phyloP scores from a whole-genome alignment of 2,888 invertebrate genomes.

The Monoplex corrugatus region DNA sequence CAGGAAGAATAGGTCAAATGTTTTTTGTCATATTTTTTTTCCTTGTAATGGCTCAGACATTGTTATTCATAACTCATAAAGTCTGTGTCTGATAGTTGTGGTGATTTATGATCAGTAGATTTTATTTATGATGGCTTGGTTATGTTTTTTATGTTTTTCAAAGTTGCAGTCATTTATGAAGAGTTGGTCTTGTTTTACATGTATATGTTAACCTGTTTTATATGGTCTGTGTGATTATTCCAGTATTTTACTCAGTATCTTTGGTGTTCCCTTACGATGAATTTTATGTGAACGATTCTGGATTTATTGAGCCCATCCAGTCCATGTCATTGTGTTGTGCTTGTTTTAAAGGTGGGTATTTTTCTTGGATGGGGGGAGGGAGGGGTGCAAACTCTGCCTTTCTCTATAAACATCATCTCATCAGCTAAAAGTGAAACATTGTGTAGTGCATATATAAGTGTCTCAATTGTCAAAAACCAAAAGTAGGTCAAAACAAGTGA shows the following conservation, averaged over 20 bases:
- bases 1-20: too few relatives aligned
- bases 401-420: conserved; percentile 21
- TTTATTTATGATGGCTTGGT: too few relatives aligned
- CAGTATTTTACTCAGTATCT: background rate
- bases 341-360: background rate
- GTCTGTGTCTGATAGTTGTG: too few relatives aligned
- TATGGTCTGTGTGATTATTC: background rate
- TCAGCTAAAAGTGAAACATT: background rate
- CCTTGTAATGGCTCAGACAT: too few relatives aligned
- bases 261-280: background rate
- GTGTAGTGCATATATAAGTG: background rate
- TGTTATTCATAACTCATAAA: too few relatives aligned
- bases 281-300: conserved; percentile 19
- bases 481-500: conserved; percentile 8
- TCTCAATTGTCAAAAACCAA: background rate
- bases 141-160: too few relatives aligned
- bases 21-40: too few relatives aligned
- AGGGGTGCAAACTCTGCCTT: conserved; percentile 7
- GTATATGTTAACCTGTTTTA: too few relatives aligned
- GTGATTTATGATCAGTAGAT: too few relatives aligned
- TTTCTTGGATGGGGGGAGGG: background rate
- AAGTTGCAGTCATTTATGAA: too few relatives aligned
- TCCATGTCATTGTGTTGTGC: background rate
- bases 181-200: too few relatives aligned
- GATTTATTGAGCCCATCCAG: background rate